Base-by-base conservation (phyloP, 1,140 invertebrate genomes). In the Dendroctonus ponderosae region DNA sequence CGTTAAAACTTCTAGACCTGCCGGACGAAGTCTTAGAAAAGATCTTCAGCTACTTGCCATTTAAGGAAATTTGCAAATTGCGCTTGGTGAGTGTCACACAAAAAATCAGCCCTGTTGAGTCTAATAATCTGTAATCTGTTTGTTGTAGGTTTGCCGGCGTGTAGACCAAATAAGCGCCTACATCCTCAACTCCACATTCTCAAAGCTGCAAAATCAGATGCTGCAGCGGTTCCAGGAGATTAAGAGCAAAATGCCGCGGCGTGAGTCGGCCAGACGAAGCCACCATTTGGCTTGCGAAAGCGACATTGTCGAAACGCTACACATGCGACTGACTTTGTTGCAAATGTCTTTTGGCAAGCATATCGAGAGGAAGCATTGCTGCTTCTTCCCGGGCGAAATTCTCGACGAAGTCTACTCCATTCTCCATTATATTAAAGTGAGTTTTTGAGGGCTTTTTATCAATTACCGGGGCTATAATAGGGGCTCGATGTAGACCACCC, bases 341-440 rank as follows among this genome's bases (percentile, higher is more conserved):
- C 91, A 94, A 80, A 94, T 94, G 91, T 90, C 90, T 15, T 93
- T 94, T 82, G 92, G 92, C 7, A 94, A 94, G 79, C 92, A 94
- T 75, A 94, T 94, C 73, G 92, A 94, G 78, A 85, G 91, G 70
- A 92, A 90, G 78, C 90, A 93, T 79, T 92, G 91, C 75, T 93
- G 91, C 78, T 94, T 94, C 78, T 94, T 94, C 79, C 89, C 92
- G 50, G 92, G 92, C 77, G 91, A 92, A 81, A 91, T 93, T 58
- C 67, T 78, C 9, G 77, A 78, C 52, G 77, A 78, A 66, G 77
- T 78, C 38, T 87, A 91, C 74, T 87, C 88, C 71, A 91, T 94
- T 79, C 79, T 94, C 65, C 84, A 88, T 72, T 93, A 93, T 78
- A 86, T 94, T 67, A 89, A 89, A 82, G 87, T 87, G 9, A 56